These are phyloP conservation scores for Pheosia tremula DNA, from an alignment of 2,888 invertebrate species.

Conservation along the genomic window DNA sequence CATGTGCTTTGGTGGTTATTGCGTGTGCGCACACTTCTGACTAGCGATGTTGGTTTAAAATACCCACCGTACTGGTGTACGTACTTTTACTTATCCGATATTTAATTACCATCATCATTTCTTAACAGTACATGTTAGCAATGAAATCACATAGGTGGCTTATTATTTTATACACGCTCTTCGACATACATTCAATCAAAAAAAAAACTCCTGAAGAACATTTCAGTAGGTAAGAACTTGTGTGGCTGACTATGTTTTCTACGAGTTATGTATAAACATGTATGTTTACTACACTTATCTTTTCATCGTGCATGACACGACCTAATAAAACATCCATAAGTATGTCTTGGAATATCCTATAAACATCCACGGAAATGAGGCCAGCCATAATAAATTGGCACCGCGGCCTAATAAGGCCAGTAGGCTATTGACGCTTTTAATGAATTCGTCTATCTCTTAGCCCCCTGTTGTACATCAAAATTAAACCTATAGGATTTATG, in stretches of 20 bases:
- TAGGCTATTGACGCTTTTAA: constrained; percentile 25
- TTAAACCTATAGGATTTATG: constrained; percentile 7
- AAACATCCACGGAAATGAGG: constrained; percentile 44
- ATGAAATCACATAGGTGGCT: no score
- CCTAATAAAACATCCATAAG: constrained; percentile 35
- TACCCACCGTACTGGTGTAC: no score
- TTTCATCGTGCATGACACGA: constrained; percentile 21
- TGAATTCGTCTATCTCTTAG: constrained; percentile 30
- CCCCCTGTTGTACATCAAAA: constrained; percentile 22
- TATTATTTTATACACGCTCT: no score
- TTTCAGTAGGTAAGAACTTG: no score
- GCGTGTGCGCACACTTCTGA: constrained; percentile 5
- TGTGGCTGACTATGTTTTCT: no score
- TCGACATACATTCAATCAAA: no score
- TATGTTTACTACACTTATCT: constrained; percentile 11
- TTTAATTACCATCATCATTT: no score
- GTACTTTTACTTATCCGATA: no score
- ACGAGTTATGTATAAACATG: no score
- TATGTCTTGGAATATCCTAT: constrained; percentile 42
- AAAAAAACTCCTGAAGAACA: no score
- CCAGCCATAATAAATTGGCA: constrained; percentile 46
- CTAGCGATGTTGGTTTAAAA: no score
- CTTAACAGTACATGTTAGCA: no score
- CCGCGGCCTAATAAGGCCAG: constrained; percentile 32
- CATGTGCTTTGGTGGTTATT: constrained; percentile 22